Conservation (phyloP, 2,113 vertebrate genomes). For the Spilogale gracilis region DNA sequence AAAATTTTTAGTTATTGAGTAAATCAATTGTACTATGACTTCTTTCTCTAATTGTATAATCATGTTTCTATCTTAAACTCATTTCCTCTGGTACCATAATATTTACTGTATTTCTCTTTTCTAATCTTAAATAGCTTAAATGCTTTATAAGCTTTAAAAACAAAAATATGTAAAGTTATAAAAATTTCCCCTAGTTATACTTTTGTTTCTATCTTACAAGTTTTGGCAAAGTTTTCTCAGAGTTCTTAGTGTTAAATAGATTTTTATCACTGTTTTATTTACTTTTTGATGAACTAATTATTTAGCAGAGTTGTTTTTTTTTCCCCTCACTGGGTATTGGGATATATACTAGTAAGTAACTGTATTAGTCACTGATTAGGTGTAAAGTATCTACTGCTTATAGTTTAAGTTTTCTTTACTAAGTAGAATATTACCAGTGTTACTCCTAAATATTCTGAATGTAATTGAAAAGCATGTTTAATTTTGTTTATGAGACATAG, state of each 20-base stretch:
- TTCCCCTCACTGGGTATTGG: background rate
- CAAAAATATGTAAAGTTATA: background rate
- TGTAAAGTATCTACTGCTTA: background rate
- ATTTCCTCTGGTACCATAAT: background rate
- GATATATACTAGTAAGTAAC: background rate
- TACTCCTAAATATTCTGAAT: background rate
- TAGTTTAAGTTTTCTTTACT: background rate
- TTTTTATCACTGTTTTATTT: background rate
- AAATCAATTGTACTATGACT: background rate
- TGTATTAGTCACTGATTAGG: background rate
- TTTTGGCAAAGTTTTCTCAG: background rate
- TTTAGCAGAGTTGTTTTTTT: background rate
- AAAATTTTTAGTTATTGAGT: background rate
- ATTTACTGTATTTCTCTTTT: background rate
- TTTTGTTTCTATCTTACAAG: background rate
- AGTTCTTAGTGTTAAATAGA: background rate
- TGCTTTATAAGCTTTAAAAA: slow-evolving; percentile 20
- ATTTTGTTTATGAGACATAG: background rate
- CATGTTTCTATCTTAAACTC: background rate
- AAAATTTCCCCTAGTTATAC: background rate
- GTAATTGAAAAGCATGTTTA: background rate
- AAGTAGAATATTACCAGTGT: background rate
- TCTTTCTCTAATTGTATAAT: background rate
- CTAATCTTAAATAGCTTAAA: background rate
- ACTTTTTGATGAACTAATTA: slow-evolving; percentile 42